Base-by-base conservation (phyloP, 1,140 invertebrate species). In the Atopsyche davidsoni region DNA sequence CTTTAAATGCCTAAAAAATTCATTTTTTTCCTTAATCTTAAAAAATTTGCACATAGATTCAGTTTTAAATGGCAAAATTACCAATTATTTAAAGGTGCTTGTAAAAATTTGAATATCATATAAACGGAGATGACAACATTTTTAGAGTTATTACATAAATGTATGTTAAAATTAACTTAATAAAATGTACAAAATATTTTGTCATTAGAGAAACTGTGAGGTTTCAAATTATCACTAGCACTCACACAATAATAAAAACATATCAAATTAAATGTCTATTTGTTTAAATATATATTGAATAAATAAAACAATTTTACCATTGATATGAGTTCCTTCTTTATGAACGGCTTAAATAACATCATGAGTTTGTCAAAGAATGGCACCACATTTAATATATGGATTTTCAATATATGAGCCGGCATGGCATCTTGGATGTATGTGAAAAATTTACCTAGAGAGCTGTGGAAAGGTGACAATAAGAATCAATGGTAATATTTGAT, bases 61-160 rank as follows among this genome's bases (percentile, higher is more conserved):
- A n/a, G n/a, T n/a, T n/a, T n/a, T n/a, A n/a, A n/a, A n/a, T n/a
- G n/a, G n/a, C n/a, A n/a, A n/a, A n/a, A n/a, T n/a, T n/a, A n/a
- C n/a, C n/a, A n/a, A n/a, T n/a, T n/a, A n/a, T n/a, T n/a, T n/a
- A n/a, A n/a, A n/a, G n/a, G n/a, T n/a, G n/a, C n/a, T n/a, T n/a
- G n/a, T n/a, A n/a, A n/a, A n/a, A n/a, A n/a, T n/a, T n/a, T n/a
- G n/a, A n/a, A n/a, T n/a, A n/a, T n/a, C n/a, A n/a, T 70, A 68
- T 56, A 72, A 70, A 55, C 68, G 67, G 16, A 72, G 60, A 67
- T 70, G 62, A 34, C 63, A 63, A 41, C 18, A 41, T 35, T 38
- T 38, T 16, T 9, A 11, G 9, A 38, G 16, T 38, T 6, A 16
- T 38, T 7, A 9, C 9, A 7, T 7, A 16, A 38, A 38, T 10